Base-by-base conservation (phyloP, 2,888 invertebrate genomes). In the Drosophila phalerata region DNA sequence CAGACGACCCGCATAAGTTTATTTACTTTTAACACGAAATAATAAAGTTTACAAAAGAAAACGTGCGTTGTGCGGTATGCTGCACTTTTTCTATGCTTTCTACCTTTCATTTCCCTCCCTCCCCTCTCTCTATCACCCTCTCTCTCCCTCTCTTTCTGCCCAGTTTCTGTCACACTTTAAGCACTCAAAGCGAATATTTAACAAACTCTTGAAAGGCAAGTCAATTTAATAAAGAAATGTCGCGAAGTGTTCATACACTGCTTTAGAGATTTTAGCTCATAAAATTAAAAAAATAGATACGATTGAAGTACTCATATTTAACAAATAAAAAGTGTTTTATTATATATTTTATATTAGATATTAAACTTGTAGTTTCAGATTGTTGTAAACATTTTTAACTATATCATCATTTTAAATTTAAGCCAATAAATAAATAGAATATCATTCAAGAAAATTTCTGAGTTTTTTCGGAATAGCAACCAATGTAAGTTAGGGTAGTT, bases 1-100 rank as follows among this genome's bases (percentile, higher is more conserved):
- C 1, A 28, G 28, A 17, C 45, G 34, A 72, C 88, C 82, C 62
- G 71, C 72, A 78, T 84, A 89, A 89, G 84, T 84, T 84, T 84
- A 84, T 84, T 84, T 84, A 84, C 84, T 84, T 84, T 84, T 89
- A 84, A 85, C 84, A 89, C 84, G 90, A 89, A 84, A 84, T 84
- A 84, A 89, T 84, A 89, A 84, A 84, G 88, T 84, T 84, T 84
- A 84, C 88, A 85, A 84, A 89, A 73, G 90, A 77, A 84, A 88
- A 84, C 84, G 88, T 89, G 84, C 83, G 76, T 85, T 73, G 58
- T 62, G 84, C 69, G 73, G 57, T 68, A 56, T 62, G 83, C 66
- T 85, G 89, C 81, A 84, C 77, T 83, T 83, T 69, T 62, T 47
- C 13, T 42, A 60, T 30, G 5, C 19, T 47, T 57, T 13, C 15